A percentile compares a stretch with the other conserved stretches of the same genome.
Conservation (phyloP, 2,888 invertebrate species). For the Lordiphosa fenestrarum region DNA sequence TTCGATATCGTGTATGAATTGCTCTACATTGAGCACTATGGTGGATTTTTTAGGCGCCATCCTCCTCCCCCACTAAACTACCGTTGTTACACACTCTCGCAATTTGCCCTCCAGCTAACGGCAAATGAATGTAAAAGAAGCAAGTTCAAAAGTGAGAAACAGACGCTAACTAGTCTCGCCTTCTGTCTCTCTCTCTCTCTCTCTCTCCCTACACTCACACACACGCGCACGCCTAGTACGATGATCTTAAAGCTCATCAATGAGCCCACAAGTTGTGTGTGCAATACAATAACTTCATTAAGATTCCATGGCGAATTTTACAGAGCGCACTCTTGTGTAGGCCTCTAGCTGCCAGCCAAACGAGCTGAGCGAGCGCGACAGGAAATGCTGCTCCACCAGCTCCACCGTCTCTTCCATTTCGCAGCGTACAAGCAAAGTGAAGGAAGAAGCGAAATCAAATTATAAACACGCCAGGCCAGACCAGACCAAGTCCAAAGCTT, state of each 20-base stretch:
- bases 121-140: conserved; percentile 7
- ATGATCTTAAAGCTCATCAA: conserved; percentile 14
- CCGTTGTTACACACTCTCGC: conserved; percentile 1
- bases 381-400: conserved; percentile 58
- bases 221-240: conserved; percentile 2
- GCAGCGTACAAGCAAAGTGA: conserved; percentile 36
- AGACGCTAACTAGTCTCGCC: conserved; percentile 2
- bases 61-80: conserved; percentile 27
- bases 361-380: conserved; percentile 50
- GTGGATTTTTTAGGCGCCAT: conserved; percentile 80
- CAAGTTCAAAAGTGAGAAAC: conserved; percentile 10
- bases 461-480: conserved; percentile 68
- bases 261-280: conserved; percentile 10
- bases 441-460: conserved; percentile 70
- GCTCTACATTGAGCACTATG: conserved; percentile 79
- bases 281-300: conserved; percentile 70
- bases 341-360: conserved; percentile 39
- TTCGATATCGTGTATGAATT: conserved; percentile 80
- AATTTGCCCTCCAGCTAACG: conserved; percentile 13
- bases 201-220: not conserved
- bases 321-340: conserved; percentile 33
- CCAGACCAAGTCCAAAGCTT: conserved; percentile 33
- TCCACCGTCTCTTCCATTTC: conserved; percentile 27
- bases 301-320: conserved; percentile 47
- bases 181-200: not conserved